Conservation (phyloP, 2,113 vertebrate genomes). For the Amphiprion percula region DNA sequence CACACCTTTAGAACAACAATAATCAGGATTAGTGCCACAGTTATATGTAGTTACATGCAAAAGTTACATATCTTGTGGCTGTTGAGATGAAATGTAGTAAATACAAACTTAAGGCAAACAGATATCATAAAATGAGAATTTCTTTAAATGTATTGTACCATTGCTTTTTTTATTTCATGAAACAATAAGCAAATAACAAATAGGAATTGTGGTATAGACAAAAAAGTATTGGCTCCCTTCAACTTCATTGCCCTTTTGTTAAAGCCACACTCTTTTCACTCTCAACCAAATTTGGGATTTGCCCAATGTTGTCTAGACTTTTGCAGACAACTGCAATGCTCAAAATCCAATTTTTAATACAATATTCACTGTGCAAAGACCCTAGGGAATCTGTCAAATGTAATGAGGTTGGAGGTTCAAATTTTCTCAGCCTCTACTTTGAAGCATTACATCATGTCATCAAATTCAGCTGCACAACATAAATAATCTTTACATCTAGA, state of each 20-base stretch:
- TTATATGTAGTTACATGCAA: neutral
- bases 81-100: neutral
- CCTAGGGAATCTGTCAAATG: constrained; percentile 39
- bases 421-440: constrained; percentile 36
- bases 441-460: constrained; percentile 63
- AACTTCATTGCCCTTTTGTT: neutral
- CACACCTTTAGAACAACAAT: constrained; percentile 81
- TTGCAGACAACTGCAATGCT: constrained; percentile 10
- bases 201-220: neutral
- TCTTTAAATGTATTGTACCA: neutral
- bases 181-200: neutral
- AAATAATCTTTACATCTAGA: constrained; percentile 41
- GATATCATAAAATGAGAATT: neutral
- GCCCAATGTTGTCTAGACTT: neutral
- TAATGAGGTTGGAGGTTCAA: constrained; percentile 43
- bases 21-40: constrained; percentile 16
- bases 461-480: constrained; percentile 34
- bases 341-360: constrained; percentile 7
- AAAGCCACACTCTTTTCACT: too few species aligned
- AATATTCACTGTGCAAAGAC: constrained; percentile 21
- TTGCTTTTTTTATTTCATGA: neutral
- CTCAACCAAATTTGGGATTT: neutral
- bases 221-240: neutral
- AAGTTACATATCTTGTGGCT: neutral
- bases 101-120: neutral